These are phyloP conservation scores for Octomys mimax DNA, from an alignment of 2,797 vertebrate species.

Conservation along the genomic window DNA sequence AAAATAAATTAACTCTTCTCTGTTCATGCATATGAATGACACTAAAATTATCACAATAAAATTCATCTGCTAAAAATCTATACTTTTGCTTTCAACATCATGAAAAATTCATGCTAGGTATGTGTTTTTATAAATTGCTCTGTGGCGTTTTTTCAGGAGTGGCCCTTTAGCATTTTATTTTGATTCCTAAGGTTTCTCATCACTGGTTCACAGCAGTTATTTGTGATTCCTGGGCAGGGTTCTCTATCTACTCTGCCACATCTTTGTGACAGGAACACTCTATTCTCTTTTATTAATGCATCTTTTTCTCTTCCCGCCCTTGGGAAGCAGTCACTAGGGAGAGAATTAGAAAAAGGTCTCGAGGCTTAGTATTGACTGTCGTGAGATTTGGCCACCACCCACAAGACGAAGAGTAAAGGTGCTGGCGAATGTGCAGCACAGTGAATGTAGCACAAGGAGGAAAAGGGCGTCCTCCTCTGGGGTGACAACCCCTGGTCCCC, in stretches of 20 bases:
- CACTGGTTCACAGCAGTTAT: neutral
- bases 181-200: slow-evolving; percentile 11
- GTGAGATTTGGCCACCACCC: neutral
- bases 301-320: neutral
- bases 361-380: neutral
- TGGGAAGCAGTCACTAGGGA: slow-evolving; percentile 8
- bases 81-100: slow-evolving; percentile 7
- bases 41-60: neutral
- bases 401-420: neutral
- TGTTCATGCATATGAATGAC: slow-evolving; percentile 45
- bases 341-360: neutral
- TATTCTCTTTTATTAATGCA: slow-evolving; percentile 28
- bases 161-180: neutral
- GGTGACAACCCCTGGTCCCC: neutral
- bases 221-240: slow-evolving; percentile 35
- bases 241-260: neutral
- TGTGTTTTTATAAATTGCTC: rapidly evolving
- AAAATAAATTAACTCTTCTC: slow-evolving; percentile 49
- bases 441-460: neutral
- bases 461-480: neutral
- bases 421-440: neutral
- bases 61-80: slow-evolving; percentile 33
- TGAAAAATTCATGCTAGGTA: neutral
- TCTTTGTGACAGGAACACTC: neutral
- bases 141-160: neutral